These are phyloP conservation scores for Lepas anatifera DNA, from an alignment of 2,888 invertebrate genomes.

Conservation along the genomic window DNA sequence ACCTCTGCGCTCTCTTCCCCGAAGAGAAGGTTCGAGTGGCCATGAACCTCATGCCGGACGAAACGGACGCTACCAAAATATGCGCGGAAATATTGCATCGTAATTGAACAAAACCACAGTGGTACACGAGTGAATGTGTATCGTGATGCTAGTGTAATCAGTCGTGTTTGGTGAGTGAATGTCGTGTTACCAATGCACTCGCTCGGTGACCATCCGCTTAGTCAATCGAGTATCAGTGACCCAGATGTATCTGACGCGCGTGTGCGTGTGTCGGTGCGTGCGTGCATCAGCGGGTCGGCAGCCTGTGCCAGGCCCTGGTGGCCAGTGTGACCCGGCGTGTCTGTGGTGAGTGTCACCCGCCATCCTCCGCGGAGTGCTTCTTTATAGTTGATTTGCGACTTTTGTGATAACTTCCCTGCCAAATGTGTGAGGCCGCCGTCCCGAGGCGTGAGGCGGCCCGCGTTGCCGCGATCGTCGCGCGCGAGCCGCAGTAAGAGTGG, in stretches of 20 bases:
- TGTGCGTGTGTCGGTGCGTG: background rate
- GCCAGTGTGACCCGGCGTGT: no score
- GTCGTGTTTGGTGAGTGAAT: background rate
- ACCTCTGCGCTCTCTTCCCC: conserved; percentile 81
- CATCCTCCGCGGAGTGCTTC: background rate
- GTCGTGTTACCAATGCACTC: background rate
- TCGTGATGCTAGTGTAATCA: background rate
- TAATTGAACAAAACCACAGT: background rate
- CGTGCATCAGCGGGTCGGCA: no score
- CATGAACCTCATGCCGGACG: conserved; percentile 76
- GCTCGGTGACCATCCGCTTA: background rate
- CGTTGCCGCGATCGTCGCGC: no score
- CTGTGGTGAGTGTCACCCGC: no score
- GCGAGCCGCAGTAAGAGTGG: no score
- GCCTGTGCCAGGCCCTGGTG: no score
- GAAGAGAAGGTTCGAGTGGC: conserved; percentile 77
- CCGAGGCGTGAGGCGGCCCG: no score
- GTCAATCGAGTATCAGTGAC: no score
- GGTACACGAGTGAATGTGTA: no score
- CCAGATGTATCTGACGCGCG: no score
- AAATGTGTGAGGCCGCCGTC: background rate
- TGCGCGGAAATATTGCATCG: conserved; percentile 61
- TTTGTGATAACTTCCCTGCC: conserved; percentile 1
- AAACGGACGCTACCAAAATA: conserved; percentile 77
- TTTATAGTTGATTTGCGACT: conserved; percentile 1